Percentiles rank a stretch among this genome's conserved stretches.
phyloP scores from a whole-genome alignment of 2,888 invertebrate genomes.

The Cactoblastis cactorum region DNA sequence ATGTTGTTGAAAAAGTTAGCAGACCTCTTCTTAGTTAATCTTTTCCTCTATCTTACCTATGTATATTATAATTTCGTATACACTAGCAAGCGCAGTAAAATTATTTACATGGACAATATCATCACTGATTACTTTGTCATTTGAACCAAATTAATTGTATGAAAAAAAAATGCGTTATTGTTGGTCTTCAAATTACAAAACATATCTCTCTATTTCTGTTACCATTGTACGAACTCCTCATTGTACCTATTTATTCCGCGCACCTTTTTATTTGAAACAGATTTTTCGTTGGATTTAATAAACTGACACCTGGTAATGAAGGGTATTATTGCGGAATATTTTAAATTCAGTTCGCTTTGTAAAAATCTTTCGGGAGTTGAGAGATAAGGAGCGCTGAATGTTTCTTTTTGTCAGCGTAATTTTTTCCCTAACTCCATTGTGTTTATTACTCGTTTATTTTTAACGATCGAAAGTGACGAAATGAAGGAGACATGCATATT shows the following conservation, averaged over 20 bases:
- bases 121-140: too few relatives aligned
- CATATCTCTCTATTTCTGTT: neutral
- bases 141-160: too few relatives aligned
- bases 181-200: neutral
- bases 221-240: conserved; percentile 23
- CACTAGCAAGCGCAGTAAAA: too few relatives aligned
- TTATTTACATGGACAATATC: too few relatives aligned
- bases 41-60: too few relatives aligned
- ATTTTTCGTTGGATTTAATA: conserved; percentile 60
- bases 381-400: conserved; percentile 1
- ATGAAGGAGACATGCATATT: neutral
- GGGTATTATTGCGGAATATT: conserved; percentile 39
- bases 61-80: too few relatives aligned
- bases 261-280: conserved; percentile 56
- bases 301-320: conserved; percentile 56
- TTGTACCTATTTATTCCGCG: conserved; percentile 45
- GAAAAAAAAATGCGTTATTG: too few relatives aligned
- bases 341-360: conserved; percentile 8
- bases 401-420: conserved; percentile 2
- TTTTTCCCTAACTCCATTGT: neutral
- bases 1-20: too few relatives aligned
- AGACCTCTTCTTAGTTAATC: too few relatives aligned
- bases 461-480: neutral
- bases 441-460: neutral
- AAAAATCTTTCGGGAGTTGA: conserved; percentile 1